These are phyloP conservation scores for Netelia virgata DNA, from an alignment of 2,888 invertebrate genomes.

Conservation along the genomic window DNA sequence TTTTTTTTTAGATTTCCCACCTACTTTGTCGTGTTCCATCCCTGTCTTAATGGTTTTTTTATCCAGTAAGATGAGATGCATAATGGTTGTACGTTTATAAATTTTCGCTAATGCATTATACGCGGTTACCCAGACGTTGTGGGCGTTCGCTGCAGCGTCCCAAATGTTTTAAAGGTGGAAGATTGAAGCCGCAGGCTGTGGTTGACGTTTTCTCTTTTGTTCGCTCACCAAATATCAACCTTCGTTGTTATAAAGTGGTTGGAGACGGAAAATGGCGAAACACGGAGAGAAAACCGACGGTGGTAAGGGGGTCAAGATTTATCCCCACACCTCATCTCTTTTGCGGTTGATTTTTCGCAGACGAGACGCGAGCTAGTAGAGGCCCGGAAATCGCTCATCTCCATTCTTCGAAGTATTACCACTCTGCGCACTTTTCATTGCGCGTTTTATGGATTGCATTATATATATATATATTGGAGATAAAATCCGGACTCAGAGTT, in stretches of 20 bases:
- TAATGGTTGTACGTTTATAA: constrained; percentile 37
- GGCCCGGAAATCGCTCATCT: constrained; percentile 1
- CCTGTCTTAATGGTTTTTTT: not conserved
- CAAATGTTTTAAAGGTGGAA: constrained; percentile 41
- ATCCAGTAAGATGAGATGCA: constrained; percentile 3
- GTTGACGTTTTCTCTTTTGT: not conserved
- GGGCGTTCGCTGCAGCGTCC: not conserved
- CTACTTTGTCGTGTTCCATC: not conserved
- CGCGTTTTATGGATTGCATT: not conserved
- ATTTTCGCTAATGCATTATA: constrained; percentile 42
- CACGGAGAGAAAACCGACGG: not conserved
- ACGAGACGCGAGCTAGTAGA: not conserved
- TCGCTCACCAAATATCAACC: not conserved
- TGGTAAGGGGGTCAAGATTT: constrained; percentile 17
- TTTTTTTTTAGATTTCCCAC: constrained; percentile 2
- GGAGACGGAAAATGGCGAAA: constrained; percentile 2
- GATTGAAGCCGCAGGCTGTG: constrained; percentile 5
- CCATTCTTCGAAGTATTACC: constrained; percentile 21
- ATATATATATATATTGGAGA: not conserved
- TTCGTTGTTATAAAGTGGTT: constrained; percentile 1
- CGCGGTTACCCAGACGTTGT: constrained; percentile 17
- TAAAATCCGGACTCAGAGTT: too few species aligned
- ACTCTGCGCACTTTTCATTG: not conserved
- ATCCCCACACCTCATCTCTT: not conserved
- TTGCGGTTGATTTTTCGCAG: constrained; percentile 17